Evolutionary conservation across 2,113 vertebrate species (phyloP), one percentile per base, ranked within the genome.

Genomic region (Anthoscopus minutus): DNA sequence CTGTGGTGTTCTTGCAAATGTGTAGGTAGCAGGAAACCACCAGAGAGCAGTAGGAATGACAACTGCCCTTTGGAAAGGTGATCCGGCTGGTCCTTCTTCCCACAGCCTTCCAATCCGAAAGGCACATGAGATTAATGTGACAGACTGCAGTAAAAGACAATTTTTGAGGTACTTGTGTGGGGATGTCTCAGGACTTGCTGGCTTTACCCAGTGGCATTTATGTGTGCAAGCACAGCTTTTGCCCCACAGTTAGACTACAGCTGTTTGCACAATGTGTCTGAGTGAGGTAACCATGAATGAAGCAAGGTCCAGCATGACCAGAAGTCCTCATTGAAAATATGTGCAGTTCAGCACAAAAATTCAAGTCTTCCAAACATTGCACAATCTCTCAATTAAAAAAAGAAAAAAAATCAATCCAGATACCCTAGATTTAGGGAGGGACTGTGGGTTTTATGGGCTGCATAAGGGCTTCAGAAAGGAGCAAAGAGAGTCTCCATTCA

Each of bases 1-100:
- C 42, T 1, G 1, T 30, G 40, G 15, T 47, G 57, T 22, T 11
- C 8, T 57, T 27, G 23, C 0, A 0, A 12, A 24, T 18, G 12
- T 27, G 27, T 7, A 8, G 13, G 2, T 28, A 28, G 62, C 60
- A 87, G 69, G 47, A 80, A 35, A 24, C 14, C 56, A 17, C 5
- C 1, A 7, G 35, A 40, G 20, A 65, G 31, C 2, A 2, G 37
- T 9, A 37, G 61, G 42, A 88, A 40, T 9, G 8, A 40, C 4
- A 0, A 16, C 70, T 61, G 23, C 8, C 42, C 42, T 65, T 73
- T 0, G 6, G 61, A 42, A 48, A n/a, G 25, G 6, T 13, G 15
- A 18, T 30, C 58, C 65, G 50, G 19, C 74, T 88, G n/a, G 15
- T 77, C 57, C 71, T 48, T 64, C 71, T 86, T 80, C 42, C 33